Percentiles rank a stretch among this genome's conserved stretches.
phyloP scores from a whole-genome alignment of 2,797 vertebrate genomes.

The Atherinosoma microstoma region DNA sequence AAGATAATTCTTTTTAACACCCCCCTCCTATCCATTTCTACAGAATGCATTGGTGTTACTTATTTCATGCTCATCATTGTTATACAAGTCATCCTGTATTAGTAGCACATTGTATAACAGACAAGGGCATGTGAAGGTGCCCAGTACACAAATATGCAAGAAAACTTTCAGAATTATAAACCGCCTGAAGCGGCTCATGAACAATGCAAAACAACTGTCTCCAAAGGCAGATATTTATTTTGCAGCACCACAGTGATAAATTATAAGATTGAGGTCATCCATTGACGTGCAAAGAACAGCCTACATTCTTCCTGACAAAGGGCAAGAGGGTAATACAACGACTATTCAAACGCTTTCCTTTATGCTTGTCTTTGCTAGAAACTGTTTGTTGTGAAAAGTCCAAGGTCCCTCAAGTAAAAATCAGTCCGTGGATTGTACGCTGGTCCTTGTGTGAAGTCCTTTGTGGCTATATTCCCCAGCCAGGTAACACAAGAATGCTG shows the following conservation, averaged over 20 bases:
- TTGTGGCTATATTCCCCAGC: conserved; percentile 86
- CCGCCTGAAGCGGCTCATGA: conserved; percentile 55
- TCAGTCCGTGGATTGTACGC: conserved; percentile 82
- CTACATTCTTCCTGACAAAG: conserved; percentile 81
- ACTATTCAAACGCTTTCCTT: conserved; percentile 81
- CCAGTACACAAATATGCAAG: conserved; percentile 36
- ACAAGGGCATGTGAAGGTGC: conserved; percentile 46
- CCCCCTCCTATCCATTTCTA: background rate
- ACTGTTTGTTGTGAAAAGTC: conserved; percentile 84
- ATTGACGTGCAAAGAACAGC: conserved; percentile 72
- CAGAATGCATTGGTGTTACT: conserved; percentile 1
- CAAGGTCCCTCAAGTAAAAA: conserved; percentile 87
- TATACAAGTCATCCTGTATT: conserved; percentile 34
- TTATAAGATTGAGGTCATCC: conserved; percentile 83
- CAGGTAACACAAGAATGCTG: conserved; percentile 86
- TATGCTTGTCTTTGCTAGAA: conserved; percentile 76
- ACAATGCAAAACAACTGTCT: conserved; percentile 70
- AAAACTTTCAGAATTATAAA: conserved; percentile 58
- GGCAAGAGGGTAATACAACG: conserved; percentile 79
- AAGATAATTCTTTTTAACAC: conserved; percentile 1
- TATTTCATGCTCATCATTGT: conserved; percentile 20
- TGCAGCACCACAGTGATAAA: conserved; percentile 63
- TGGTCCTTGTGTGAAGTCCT: conserved; percentile 86
- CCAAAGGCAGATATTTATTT: conserved; percentile 68
- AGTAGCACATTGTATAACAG: conserved; percentile 13